These are phyloP conservation scores for Phyllostomus hastatus DNA, from an alignment of 2,113 vertebrate genomes.

Conservation along the genomic window DNA sequence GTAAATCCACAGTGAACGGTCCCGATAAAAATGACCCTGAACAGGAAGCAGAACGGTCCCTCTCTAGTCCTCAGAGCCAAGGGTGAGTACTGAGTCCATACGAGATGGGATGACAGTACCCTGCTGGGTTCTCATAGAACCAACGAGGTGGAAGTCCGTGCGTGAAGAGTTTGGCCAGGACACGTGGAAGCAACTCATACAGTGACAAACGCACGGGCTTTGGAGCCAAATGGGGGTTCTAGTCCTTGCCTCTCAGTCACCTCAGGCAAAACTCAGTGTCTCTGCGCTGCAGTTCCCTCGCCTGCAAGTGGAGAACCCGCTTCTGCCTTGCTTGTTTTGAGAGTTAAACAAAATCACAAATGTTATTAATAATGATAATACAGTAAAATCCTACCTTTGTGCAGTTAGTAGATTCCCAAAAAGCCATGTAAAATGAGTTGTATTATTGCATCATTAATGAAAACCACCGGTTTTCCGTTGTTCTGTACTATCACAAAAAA, in stretches of 20 bases:
- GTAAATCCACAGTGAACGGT: constrained; percentile 56
- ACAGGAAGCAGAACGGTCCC: neutral
- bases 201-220: neutral
- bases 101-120: neutral
- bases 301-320: neutral
- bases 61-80: neutral
- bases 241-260: neutral
- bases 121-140: neutral
- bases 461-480: neutral
- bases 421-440: neutral
- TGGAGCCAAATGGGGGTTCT: neutral
- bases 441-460: neutral
- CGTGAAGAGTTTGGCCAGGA: neutral
- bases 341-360: neutral
- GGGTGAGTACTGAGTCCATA: constrained; percentile 70
- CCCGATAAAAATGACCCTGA: constrained; percentile 54
- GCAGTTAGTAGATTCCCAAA: neutral
- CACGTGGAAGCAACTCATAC: neutral
- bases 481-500: neutral
- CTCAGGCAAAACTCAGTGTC: neutral
- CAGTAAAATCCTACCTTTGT: neutral
- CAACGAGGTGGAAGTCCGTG: no score
- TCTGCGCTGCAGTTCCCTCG: neutral
- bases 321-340: neutral
- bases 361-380: neutral